These are phyloP conservation scores for Megaceryle alcyon DNA, from an alignment of 2,797 vertebrate species.

Conservation along the genomic window DNA sequence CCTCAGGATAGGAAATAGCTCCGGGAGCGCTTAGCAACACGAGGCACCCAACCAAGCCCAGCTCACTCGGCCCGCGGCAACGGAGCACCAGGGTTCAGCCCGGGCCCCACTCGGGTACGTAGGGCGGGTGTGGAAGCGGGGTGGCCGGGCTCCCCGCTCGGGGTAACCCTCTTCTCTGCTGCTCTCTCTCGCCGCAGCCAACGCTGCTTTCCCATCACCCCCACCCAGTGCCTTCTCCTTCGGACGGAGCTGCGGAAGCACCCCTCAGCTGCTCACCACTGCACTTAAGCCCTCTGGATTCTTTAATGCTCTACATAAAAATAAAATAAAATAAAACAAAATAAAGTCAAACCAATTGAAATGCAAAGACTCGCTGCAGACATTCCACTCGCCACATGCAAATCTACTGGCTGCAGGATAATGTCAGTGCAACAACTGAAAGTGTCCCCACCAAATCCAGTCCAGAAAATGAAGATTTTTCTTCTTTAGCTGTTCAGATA, in stretches of 20 bases:
- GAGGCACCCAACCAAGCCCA: not conserved
- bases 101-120: not conserved
- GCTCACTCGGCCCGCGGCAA: not conserved
- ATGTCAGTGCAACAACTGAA: not conserved
- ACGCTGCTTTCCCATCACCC: not conserved
- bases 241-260: not conserved
- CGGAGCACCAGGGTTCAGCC: not conserved
- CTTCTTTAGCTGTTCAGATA: not conserved
- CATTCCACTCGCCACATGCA: not conserved
- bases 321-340: not conserved
- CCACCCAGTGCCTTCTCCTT: not conserved
- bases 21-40: not conserved
- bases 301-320: not conserved
- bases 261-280: not conserved
- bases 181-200: not conserved
- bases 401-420: not conserved
- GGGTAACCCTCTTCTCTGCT: not conserved
- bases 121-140: not conserved
- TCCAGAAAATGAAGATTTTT: not conserved
- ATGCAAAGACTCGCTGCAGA: not conserved
- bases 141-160: not conserved
- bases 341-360: not conserved
- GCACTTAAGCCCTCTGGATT: not conserved
- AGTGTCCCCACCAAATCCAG: not conserved
- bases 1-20: not conserved